These are phyloP conservation scores for Drosophila lutescens DNA, from an alignment of 2,888 invertebrate genomes.

Conservation along the genomic window DNA sequence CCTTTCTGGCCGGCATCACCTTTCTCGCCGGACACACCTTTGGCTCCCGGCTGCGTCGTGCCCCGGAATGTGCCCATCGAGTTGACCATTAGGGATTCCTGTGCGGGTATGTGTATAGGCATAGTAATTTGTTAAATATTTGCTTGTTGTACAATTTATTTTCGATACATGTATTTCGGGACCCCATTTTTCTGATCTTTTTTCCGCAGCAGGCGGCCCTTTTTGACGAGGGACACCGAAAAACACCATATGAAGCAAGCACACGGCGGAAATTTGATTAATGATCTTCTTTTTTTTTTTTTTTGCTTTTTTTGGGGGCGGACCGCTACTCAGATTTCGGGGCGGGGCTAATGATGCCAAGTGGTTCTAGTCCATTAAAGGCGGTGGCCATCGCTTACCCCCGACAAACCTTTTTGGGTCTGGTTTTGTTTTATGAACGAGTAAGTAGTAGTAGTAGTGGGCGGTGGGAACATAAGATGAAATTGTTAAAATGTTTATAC, in stretches of 20 bases:
- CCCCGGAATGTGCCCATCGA: constrained; percentile 85
- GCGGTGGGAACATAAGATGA: constrained; percentile 60
- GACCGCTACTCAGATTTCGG: constrained; percentile 10
- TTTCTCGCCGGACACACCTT: constrained; percentile 89
- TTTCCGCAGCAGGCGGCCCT: constrained; percentile 34
- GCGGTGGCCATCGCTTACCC: constrained; percentile 63
- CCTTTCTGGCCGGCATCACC: constrained; percentile 88
- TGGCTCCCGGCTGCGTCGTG: constrained; percentile 89
- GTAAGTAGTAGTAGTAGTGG: constrained; percentile 28
- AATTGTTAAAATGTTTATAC: constrained; percentile 82
- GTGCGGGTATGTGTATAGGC: constrained; percentile 48
- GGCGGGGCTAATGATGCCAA: constrained; percentile 66
- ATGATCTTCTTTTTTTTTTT: constrained; percentile 54
- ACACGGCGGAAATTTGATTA: constrained; percentile 70
- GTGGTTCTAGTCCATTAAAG: constrained; percentile 75
- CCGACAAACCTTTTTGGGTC: constrained; percentile 40
- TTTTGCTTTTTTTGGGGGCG: constrained; percentile 1
- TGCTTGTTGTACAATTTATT: constrained; percentile 80
- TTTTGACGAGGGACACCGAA: constrained; percentile 52
- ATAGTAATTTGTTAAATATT: constrained; percentile 79
- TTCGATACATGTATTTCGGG: constrained; percentile 68
- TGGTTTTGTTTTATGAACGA: constrained; percentile 33
- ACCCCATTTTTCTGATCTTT: constrained; percentile 31
- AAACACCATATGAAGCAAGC: constrained; percentile 45
- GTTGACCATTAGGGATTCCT: constrained; percentile 88